Base-by-base conservation (phyloP, 2,888 invertebrate species). In the Ypsolopha scabrella region DNA sequence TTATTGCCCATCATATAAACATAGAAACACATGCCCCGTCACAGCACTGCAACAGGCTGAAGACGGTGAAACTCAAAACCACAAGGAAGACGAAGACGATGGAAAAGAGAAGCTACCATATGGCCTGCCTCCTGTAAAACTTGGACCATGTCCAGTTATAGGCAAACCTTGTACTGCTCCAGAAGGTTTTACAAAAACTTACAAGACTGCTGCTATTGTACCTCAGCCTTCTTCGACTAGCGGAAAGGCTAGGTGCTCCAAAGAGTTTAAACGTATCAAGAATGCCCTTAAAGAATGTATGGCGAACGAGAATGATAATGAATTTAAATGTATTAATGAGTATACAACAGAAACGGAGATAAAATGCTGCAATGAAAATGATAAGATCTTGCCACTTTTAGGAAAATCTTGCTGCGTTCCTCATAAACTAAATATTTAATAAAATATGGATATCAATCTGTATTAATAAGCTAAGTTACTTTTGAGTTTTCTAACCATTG, bases 241-340 rank as follows among this genome's bases (percentile, higher is more conserved):
- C 3, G 85, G 85, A 6, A 85, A 85, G 70, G 73, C 85, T 7
- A 85, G 86, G 57, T 86, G 86, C 58, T 82, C 86, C 1, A 83
- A 78, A 57, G 85, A 86, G 59, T 86, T 70, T 50, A 76, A 85
- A 53, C 71, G 83, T 64, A 81, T 86, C 50, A 85, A 78, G 66
- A 80, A 78, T 55, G 83, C 82, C 1, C 62, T 86, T 7, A 74
- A 72, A 53, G 79, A 81, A 37, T 85, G 82, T 48, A 75, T 77
- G 72, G 75, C 68, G 52, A 55, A 74, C 50, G 76, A 80, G 43
- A 82, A 82, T 58, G 74, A 72, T 3, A 57, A 75, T 50, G 85
- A 86, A 55, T 74, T 62, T 52, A 73, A 83, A 57, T 86, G 86
- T 53, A 53, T 83, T 1, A 85, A 83, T 57, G 72, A 63, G 56